Conservation (phyloP, 2,888 invertebrate genomes). For the Abscondita cerata region DNA sequence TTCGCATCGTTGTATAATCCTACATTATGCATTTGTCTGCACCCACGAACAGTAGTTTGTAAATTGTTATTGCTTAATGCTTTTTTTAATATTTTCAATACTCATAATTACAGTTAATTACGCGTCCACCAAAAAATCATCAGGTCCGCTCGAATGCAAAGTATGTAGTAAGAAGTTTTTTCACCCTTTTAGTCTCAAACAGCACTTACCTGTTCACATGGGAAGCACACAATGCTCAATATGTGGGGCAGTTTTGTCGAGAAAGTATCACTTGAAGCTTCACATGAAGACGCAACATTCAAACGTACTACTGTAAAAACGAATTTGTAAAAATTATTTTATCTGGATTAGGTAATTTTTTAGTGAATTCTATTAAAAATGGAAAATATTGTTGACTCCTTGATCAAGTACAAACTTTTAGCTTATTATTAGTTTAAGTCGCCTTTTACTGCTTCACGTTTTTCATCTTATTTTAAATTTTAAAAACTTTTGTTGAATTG, state of each 20-base stretch:
- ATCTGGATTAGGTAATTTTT: slow-evolving; percentile 13
- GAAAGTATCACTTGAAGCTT: slow-evolving; percentile 50
- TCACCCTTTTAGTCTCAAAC: slow-evolving; percentile 61
- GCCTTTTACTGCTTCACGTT: not conserved
- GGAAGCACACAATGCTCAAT: slow-evolving; percentile 61
- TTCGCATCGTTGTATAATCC: too few species aligned
- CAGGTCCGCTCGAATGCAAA: not conserved
- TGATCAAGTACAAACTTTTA: too few species aligned
- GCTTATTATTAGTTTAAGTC: slow-evolving; percentile 11
- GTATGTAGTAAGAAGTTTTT: slow-evolving; percentile 58
- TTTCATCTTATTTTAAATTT: not conserved
- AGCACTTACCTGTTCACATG: slow-evolving; percentile 62
- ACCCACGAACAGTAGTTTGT: too few species aligned
- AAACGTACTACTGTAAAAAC: not conserved
- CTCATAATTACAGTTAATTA: not conserved
- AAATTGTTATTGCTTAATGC: too few species aligned
- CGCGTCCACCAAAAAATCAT: too few species aligned
- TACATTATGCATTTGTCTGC: too few species aligned
- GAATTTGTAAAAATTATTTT: not conserved
- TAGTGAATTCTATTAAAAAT: not conserved
- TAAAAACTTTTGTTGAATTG: not conserved
- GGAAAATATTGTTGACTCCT: too few species aligned
- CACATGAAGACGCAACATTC: slow-evolving; percentile 41
- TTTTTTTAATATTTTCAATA: not conserved
- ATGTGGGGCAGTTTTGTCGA: slow-evolving; percentile 60